Conservation (phyloP, 2,113 vertebrate species). For the Brachyistius frenatus region DNA sequence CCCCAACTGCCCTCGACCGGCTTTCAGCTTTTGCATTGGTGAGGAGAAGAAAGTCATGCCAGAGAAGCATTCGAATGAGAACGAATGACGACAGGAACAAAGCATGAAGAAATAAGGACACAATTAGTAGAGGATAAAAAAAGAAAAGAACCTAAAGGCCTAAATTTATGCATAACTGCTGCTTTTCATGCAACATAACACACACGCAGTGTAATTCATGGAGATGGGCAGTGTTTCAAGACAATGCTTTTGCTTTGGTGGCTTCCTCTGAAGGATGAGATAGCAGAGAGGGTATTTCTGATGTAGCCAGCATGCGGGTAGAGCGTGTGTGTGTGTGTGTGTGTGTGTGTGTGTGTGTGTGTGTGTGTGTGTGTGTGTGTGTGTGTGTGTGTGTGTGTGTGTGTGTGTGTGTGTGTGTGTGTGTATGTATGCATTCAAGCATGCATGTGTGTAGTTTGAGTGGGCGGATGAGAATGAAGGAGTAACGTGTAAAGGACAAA, state of each 20-base stretch:
- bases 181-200: constrained; percentile 19
- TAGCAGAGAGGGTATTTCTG: constrained; percentile 46
- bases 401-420: constrained; percentile 16
- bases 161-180: not conserved
- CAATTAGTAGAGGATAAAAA: not conserved
- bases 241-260: constrained; percentile 52
- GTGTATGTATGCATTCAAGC: not conserved
- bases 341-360: constrained; percentile 20
- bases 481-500: constrained; percentile 32
- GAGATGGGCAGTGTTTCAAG: constrained; percentile 30
- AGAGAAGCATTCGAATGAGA: not conserved
- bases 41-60: not conserved
- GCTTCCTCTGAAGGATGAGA: constrained; percentile 60
- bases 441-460: constrained; percentile 27
- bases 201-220: constrained; percentile 6
- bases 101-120: not conserved
- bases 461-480: constrained; percentile 49
- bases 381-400: not conserved
- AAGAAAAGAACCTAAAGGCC: not conserved
- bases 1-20: not conserved
- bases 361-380: constrained; percentile 15
- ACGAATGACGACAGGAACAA: not conserved
- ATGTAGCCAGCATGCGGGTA: constrained; percentile 41
- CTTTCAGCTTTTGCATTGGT: not conserved
- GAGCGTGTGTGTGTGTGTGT: not conserved